These are phyloP conservation scores for Crocuta crocuta DNA, from an alignment of 2,113 vertebrate genomes.

Conservation along the genomic window DNA sequence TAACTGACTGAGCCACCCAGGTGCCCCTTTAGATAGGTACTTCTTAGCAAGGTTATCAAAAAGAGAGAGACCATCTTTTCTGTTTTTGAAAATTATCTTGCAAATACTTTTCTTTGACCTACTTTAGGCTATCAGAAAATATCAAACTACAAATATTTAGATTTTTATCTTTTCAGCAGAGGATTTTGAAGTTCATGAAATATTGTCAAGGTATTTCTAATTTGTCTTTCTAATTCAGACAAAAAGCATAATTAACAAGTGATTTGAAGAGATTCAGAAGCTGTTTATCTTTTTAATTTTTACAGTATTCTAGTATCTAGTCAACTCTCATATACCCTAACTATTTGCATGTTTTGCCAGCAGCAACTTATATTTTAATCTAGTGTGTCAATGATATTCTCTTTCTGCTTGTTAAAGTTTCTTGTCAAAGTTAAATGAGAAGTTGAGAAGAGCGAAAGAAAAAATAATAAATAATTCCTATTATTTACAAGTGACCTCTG, in stretches of 20 bases:
- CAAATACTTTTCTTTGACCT: not conserved
- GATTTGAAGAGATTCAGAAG: not conserved
- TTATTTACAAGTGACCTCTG: not conserved
- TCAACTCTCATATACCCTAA: not conserved
- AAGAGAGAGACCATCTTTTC: not conserved
- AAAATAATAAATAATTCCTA: not conserved
- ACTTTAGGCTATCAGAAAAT: conserved; percentile 2
- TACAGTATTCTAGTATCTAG: not conserved
- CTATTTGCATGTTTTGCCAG: not conserved
- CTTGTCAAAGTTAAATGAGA: not conserved
- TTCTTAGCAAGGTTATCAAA: not conserved
- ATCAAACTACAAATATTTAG: not conserved
- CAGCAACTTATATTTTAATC: not conserved
- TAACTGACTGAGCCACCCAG: no score
- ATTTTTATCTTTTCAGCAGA: conserved; percentile 29
- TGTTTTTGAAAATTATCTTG: not conserved
- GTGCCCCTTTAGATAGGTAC: not conserved
- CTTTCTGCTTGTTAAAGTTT: not conserved
- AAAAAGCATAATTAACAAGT: not conserved
- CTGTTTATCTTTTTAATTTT: conserved; percentile 44
- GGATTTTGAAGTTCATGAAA: not conserved
- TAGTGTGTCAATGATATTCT: not conserved
- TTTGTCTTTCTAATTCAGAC: not conserved
- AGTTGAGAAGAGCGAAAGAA: not conserved
- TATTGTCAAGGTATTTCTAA: not conserved